Conservation (phyloP, 2,888 invertebrate genomes). For the Fragum fragum region DNA sequence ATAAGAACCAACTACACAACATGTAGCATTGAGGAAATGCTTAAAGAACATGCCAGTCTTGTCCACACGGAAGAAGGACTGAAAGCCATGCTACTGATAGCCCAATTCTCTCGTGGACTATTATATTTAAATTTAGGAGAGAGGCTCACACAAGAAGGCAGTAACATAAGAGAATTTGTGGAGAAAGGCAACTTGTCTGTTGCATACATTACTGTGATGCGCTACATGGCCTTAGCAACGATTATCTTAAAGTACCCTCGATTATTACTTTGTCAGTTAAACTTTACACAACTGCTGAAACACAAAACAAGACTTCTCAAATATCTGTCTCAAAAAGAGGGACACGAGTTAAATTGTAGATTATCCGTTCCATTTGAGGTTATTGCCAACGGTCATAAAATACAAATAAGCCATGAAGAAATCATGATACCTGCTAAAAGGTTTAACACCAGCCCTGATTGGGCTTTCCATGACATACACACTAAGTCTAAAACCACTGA, state of each 20-base stretch:
- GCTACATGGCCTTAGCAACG: conserved; percentile 19
- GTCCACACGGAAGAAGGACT: conserved; percentile 8
- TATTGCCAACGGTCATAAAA: conserved; percentile 7
- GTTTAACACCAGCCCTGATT: conserved; percentile 15
- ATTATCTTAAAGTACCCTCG: conserved; percentile 19
- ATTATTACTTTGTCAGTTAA: conserved; percentile 19
- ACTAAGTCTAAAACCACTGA: conserved; percentile 9
- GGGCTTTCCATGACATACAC: conserved; percentile 8
- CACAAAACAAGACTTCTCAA: conserved; percentile 26
- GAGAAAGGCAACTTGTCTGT: conserved; percentile 21
- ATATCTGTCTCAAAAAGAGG: neutral
- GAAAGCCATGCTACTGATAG: conserved; percentile 9
- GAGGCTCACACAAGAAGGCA: neutral
- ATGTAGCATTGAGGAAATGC: conserved; percentile 6
- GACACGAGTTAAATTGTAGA: conserved; percentile 20
- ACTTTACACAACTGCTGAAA: conserved; percentile 18
- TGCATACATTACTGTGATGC: conserved; percentile 15
- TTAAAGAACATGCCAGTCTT: conserved; percentile 6
- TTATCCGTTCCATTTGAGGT: conserved; percentile 19
- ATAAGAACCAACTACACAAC: conserved; percentile 2
- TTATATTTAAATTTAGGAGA: neutral
- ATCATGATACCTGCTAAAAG: conserved; percentile 1
- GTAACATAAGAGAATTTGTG: conserved; percentile 9
- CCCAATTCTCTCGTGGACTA: conserved; percentile 20
- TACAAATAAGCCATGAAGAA: conserved; percentile 17